Evolutionary conservation across 2,113 vertebrate genomes (phyloP).

Genomic region (Hoplias malabaricus): DNA sequence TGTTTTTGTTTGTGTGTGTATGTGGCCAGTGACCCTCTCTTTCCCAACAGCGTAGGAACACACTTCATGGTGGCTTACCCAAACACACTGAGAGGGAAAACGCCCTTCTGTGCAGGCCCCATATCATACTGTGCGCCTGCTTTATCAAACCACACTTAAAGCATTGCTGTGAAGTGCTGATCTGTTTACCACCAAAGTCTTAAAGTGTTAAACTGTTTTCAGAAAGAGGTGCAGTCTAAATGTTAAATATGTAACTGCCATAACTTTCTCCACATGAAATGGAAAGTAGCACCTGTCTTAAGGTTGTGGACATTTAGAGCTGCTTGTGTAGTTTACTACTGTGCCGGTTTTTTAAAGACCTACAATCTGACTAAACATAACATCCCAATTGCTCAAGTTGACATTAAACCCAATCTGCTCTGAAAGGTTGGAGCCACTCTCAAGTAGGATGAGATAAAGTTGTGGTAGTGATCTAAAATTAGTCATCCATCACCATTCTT

Average conservation of each 20-base stretch:
- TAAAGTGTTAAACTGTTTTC: constrained; percentile 29
- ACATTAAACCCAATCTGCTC: too few species aligned
- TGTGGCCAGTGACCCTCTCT: not conserved
- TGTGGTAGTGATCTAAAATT: too few species aligned
- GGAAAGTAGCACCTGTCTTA: not conserved
- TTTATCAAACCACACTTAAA: constrained; percentile 64
- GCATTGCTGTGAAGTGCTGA: constrained; percentile 35
- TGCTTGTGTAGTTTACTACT: not conserved
- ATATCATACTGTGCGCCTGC: constrained; percentile 56
- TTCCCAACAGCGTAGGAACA: constrained; percentile 9
- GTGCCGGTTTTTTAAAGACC: not conserved
- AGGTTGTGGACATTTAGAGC: not conserved
- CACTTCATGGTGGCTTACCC: not conserved
- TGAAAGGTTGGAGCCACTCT: too few species aligned
- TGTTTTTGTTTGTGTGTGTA: not conserved
- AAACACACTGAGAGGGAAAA: constrained; percentile 43
- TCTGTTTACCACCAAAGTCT: constrained; percentile 53
- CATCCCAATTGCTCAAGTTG: too few species aligned
- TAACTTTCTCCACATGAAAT: not conserved
- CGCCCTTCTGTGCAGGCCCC: constrained; percentile 55
- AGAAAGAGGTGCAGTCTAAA: constrained; percentile 49
- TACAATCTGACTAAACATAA: not conserved
- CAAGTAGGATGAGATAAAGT: too few species aligned
- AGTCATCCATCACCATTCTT: too few species aligned
- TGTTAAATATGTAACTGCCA: constrained; percentile 22